phyloP scores from a whole-genome alignment of 2,888 invertebrate species.

The Agriotes lineatus region DNA sequence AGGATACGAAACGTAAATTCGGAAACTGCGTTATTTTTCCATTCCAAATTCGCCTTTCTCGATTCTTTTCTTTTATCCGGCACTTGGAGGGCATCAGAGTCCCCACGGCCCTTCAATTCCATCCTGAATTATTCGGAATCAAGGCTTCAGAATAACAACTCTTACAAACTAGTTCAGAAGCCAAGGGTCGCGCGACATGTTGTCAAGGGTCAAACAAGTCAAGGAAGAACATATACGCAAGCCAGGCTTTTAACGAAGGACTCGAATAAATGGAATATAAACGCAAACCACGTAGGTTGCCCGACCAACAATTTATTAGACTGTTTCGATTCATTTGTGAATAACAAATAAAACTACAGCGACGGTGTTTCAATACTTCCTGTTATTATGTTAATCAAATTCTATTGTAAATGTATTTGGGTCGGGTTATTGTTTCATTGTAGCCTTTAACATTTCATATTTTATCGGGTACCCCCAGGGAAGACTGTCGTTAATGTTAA shows the following conservation, averaged over 20 bases:
- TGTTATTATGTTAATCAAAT: conserved; percentile 11
- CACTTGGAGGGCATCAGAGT: conserved; percentile 46
- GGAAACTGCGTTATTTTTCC: conserved; percentile 46
- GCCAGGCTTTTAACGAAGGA: background rate
- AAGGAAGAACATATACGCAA: conserved; percentile 27
- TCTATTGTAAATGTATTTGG: background rate
- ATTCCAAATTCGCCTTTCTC: conserved; percentile 45
- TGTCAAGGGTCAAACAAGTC: conserved; percentile 38
- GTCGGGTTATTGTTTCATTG: too few relatives aligned
- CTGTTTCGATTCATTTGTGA: background rate
- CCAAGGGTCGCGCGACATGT: conserved; percentile 40
- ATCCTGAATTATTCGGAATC: conserved; percentile 50
- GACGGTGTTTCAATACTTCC: background rate
- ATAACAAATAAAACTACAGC: background rate
- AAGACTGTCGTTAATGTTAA: too few relatives aligned
- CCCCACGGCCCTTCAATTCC: conserved; percentile 48
- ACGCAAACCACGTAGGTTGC: background rate
- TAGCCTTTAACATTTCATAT: too few relatives aligned
- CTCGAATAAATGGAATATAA: background rate
- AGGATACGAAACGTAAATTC: conserved; percentile 25
- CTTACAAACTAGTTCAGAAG: conserved; percentile 42
- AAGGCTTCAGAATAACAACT: conserved; percentile 49
- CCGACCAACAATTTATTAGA: background rate
- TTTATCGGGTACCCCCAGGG: too few relatives aligned
- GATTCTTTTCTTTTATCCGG: conserved; percentile 46